phyloP scores from a whole-genome alignment of 2,113 vertebrate species.

The Dipodomys spectabilis region DNA sequence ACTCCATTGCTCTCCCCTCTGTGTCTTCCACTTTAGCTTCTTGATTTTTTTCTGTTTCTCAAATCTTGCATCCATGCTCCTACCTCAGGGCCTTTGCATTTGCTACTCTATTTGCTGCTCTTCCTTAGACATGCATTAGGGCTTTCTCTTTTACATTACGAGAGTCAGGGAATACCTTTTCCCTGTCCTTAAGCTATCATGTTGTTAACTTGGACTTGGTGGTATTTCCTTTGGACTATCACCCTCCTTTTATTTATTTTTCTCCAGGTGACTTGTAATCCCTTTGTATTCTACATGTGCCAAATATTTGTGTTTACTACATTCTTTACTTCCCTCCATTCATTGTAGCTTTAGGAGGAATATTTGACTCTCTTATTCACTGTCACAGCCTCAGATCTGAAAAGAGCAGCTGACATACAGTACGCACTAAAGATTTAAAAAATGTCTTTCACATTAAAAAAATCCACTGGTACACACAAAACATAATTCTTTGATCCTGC shows the following conservation, averaged over 20 bases:
- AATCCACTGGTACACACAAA: not conserved
- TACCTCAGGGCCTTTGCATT: not conserved
- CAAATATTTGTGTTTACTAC: not conserved
- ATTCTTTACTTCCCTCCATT: not conserved
- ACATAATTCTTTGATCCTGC: not conserved
- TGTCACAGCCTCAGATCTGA: not conserved
- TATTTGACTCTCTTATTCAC: not conserved
- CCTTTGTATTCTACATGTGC: not conserved
- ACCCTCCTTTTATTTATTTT: not conserved
- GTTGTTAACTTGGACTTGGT: not conserved
- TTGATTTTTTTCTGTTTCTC: not conserved
- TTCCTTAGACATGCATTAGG: rapidly evolving
- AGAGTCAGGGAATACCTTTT: not conserved
- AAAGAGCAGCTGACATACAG: not conserved
- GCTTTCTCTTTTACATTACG: not conserved
- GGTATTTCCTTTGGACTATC: not conserved
- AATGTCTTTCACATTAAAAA: not conserved
- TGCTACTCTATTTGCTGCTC: not conserved
- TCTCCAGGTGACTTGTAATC: not conserved
- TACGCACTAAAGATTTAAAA: not conserved
- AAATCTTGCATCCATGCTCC: not conserved
- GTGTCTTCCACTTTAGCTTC: too few species aligned
- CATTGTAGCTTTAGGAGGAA: not conserved
- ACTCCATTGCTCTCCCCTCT: too few species aligned
- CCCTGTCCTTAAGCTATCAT: not conserved